phyloP scores from a whole-genome alignment of 2,888 invertebrate species.

The Epistrophe grossulariae region DNA sequence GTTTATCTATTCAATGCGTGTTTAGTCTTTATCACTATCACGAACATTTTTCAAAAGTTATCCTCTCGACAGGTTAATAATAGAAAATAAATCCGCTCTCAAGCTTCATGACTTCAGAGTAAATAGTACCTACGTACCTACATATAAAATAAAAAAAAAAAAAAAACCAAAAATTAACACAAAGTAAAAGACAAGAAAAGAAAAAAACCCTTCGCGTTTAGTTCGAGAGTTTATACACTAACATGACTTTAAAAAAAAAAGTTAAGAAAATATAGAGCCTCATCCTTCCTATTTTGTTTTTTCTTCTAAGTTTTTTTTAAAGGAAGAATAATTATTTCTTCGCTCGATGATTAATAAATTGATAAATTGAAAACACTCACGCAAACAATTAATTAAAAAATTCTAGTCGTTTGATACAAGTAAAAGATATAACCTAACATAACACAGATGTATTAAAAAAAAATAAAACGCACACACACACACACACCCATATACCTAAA shows the following conservation, averaged over 20 bases:
- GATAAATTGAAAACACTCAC: constrained; percentile 74
- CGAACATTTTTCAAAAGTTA: constrained; percentile 43
- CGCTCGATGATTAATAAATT: constrained; percentile 72
- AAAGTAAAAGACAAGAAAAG: constrained; percentile 4
- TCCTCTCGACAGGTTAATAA: constrained; percentile 58
- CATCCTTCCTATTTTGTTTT: not conserved
- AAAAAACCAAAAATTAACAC: constrained; percentile 26
- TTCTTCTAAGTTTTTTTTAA: not conserved
- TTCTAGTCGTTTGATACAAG: constrained; percentile 61
- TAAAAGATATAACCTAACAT: constrained; percentile 28
- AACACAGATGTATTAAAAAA: constrained; percentile 34
- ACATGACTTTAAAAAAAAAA: constrained; percentile 2
- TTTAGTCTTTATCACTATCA: constrained; percentile 36
- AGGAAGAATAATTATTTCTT: constrained; percentile 64
- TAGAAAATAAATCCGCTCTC: constrained; percentile 55
- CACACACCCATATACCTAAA: not conserved
- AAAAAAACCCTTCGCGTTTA: not conserved
- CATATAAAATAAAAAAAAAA: not conserved
- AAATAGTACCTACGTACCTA: not conserved
- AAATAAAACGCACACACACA: not conserved
- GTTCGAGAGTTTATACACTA: not conserved
- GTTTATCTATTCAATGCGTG: constrained; percentile 22
- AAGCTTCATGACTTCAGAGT: constrained; percentile 36
- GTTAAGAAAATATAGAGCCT: constrained; percentile 28
- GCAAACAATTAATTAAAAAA: constrained; percentile 75